Evolutionary conservation across 1,140 invertebrate species (phyloP), one percentile per base, ranked within the genome.

Genomic region (Pinna nobilis): DNA sequence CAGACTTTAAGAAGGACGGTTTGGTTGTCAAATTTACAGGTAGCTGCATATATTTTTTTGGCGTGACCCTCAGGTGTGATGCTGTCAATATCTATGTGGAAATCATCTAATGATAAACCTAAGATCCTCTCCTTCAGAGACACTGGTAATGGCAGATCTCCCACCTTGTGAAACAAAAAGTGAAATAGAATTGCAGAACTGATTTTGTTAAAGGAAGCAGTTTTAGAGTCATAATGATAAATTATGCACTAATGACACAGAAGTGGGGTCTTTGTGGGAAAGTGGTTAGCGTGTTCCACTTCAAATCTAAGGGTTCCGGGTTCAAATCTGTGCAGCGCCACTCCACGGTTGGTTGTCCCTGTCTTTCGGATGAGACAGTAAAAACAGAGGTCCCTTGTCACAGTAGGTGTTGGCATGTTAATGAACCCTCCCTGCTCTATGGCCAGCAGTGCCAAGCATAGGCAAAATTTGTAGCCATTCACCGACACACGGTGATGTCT

Each of bases 51-150:
- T 1, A 30, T 53, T n/a, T 74, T 39, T 32, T 49, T 67, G 15
- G 32, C 20, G 39, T 82, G 66, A 32, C 74, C 49, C 9, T 44
- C 30, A 6, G 63, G 35, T 3, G 61, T 41, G 15, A 84, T 32
- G 28, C 68, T 70, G 7, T 74, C 75, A 15, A 75, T 77, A 65
- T 84, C 74, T 15, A 84, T 82, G 13, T 76, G 18, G 53, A 84
- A 82, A 53, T 84, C 82, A 39, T 61, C 47, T 23, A 82, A 39
- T 23, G 50, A 64, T 15, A 83, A 32, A 28, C 20, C 61, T 13
- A 63, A 39, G 9, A 83, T 39, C 11, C 41, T 69, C 9, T 20
- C 30, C 20, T 50, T 44, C 7, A 83, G 50, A 15, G 57, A 39
- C 0, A 7, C 49, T 35, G 82, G 82, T 5, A 83, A 28, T 15